These are phyloP conservation scores for Dolichallabes microphthalmus DNA, from an alignment of 2,113 vertebrate genomes.

Conservation along the genomic window DNA sequence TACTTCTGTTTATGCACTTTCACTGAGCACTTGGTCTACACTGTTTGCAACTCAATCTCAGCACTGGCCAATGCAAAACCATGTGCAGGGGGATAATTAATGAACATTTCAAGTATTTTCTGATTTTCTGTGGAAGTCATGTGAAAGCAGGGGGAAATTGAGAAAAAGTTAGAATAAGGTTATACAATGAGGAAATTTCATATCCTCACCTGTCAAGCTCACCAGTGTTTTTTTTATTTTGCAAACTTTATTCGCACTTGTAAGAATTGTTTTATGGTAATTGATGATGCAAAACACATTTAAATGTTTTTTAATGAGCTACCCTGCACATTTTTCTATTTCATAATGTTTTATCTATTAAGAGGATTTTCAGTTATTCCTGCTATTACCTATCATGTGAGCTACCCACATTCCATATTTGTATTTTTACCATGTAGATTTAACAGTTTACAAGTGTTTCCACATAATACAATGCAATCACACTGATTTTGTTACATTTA, in stretches of 20 bases:
- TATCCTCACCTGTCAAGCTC: neutral
- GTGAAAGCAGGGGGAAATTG: neutral
- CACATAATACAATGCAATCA: neutral
- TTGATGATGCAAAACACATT: neutral
- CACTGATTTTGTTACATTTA: neutral
- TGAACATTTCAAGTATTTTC: neutral
- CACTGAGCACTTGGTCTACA: slow-evolving; percentile 18
- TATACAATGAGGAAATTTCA: neutral
- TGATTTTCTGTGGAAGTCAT: neutral
- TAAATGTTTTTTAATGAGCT: neutral
- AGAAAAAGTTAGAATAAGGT: neutral
- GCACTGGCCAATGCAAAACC: neutral
- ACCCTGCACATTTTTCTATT: neutral
- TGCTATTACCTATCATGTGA: neutral
- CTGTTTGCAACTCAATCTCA: slow-evolving; percentile 4
- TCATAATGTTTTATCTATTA: neutral
- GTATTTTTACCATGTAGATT: neutral
- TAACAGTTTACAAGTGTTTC: neutral
- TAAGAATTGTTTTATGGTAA: neutral
- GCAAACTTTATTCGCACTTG: neutral
- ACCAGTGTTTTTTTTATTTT: neutral
- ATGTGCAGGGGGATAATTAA: neutral
- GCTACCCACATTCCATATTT: neutral
- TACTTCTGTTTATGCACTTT: slow-evolving; percentile 51
- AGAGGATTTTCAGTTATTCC: neutral